Percentiles rank a stretch among this genome's conserved stretches.
Evolutionary conservation across 1,140 invertebrate species (phyloP).

Genomic region (Cyclargus thomasi): DNA sequence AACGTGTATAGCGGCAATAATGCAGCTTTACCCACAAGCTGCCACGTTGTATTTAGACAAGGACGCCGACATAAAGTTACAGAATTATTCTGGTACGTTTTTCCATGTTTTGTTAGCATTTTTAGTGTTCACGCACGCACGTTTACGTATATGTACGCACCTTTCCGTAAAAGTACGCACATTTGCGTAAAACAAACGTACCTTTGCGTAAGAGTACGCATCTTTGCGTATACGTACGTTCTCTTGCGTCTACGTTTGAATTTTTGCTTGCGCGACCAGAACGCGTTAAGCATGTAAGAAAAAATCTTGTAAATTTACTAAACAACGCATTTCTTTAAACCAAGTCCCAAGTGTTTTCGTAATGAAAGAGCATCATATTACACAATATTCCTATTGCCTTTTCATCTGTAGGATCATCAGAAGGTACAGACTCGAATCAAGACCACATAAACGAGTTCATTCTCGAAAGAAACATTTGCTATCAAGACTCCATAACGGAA

Average conservation of each 20-base stretch:
- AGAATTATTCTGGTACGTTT: constrained; percentile 65
- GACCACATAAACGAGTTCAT: constrained; percentile 70
- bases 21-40: constrained; percentile 82
- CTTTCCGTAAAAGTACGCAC: too few species aligned
- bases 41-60: constrained; percentile 79
- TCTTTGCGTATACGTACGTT: background rate
- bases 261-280: background rate
- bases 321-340: too few species aligned
- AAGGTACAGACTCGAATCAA: constrained; percentile 57
- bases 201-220: too few species aligned
- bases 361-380: too few species aligned
- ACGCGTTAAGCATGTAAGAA: too few species aligned
- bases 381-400: too few species aligned
- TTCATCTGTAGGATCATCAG: constrained; percentile 47
- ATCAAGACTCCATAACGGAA: constrained; percentile 70
- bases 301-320: too few species aligned
- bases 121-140: background rate
- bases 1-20: constrained; percentile 81
- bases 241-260: background rate
- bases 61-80: constrained; percentile 59
- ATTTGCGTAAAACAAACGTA: too few species aligned
- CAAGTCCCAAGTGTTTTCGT: too few species aligned
- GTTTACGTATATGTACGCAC: background rate
- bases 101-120: background rate
- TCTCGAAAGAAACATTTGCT: constrained; percentile 70